Percentiles rank a stretch among this genome's conserved stretches.
These are phyloP conservation scores for Lophotriccus pileatus DNA, from an alignment of 2,797 vertebrate genomes.

Conservation along the genomic window DNA sequence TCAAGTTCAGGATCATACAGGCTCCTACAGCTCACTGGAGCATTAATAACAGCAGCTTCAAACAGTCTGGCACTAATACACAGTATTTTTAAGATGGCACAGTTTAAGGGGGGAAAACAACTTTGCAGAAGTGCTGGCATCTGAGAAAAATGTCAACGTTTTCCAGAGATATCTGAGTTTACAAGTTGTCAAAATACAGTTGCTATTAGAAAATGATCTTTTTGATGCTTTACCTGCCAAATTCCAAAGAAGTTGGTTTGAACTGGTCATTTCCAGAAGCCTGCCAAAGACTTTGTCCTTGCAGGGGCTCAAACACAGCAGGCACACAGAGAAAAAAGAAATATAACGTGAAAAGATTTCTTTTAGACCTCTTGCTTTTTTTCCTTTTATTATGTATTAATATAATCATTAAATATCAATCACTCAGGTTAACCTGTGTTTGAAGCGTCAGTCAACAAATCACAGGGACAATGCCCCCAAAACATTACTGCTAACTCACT, in stretches of 20 bases:
- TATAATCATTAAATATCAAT: conserved; percentile 19
- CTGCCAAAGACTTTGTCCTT: neutral
- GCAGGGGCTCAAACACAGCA: neutral
- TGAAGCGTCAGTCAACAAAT: neutral
- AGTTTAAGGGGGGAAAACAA: neutral
- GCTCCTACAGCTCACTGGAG: neutral
- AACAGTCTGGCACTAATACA: conserved; percentile 28
- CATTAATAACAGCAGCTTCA: conserved; percentile 18
- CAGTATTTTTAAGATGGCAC: neutral
- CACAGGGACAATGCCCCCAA: neutral
- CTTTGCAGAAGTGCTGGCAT: conserved; percentile 27
- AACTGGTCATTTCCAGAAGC: conserved; percentile 49
- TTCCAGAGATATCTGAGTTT: conserved; percentile 34
- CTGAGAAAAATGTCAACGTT: conserved; percentile 36
- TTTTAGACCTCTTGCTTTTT: neutral
- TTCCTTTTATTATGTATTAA: neutral
- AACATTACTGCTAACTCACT: neutral
- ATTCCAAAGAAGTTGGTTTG: neutral
- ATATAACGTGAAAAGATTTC: neutral
- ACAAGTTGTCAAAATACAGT: conserved; percentile 30
- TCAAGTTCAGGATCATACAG: neutral
- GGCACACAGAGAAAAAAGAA: neutral
- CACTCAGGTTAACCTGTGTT: neutral
- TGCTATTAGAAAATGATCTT: conserved; percentile 30
- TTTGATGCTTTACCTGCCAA: neutral